These are phyloP conservation scores for Hypsopygia costalis DNA, from an alignment of 2,888 invertebrate genomes.

Conservation along the genomic window DNA sequence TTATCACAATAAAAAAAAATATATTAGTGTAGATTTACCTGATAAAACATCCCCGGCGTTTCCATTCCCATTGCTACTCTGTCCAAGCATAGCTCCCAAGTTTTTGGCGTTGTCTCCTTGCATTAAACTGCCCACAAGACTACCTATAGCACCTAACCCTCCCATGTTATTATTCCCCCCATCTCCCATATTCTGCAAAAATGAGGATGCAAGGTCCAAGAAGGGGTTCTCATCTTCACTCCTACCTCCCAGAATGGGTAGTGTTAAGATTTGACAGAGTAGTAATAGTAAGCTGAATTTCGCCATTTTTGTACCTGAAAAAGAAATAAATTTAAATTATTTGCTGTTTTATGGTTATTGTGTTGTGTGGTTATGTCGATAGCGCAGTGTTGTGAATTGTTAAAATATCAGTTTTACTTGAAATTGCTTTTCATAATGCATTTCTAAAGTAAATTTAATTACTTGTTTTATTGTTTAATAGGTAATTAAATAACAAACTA, in stretches of 20 bases:
- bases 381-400: constrained; percentile 19
- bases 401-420: too few species aligned
- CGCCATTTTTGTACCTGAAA: constrained; percentile 45
- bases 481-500: too few species aligned
- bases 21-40: too few species aligned
- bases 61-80: constrained; percentile 40
- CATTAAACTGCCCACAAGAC: constrained; percentile 84
- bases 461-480: too few species aligned
- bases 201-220: constrained; percentile 84
- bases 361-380: constrained; percentile 20
- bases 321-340: constrained; percentile 3
- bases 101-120: constrained; percentile 84
- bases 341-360: constrained; percentile 23
- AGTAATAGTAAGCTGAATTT: constrained; percentile 36
- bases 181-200: constrained; percentile 82
- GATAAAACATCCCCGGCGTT: constrained; percentile 72
- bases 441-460: too few species aligned
- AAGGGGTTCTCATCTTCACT: constrained; percentile 79
- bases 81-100: constrained; percentile 59
- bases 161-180: constrained; percentile 51
- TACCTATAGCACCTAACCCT: constrained; percentile 81
- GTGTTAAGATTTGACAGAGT: constrained; percentile 37
- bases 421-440: too few species aligned
- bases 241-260: constrained; percentile 46
- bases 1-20: too few species aligned